Evolutionary conservation across 2,113 vertebrate species (phyloP), one percentile per base, ranked within the genome.

Genomic region (Paratilapia polleni): DNA sequence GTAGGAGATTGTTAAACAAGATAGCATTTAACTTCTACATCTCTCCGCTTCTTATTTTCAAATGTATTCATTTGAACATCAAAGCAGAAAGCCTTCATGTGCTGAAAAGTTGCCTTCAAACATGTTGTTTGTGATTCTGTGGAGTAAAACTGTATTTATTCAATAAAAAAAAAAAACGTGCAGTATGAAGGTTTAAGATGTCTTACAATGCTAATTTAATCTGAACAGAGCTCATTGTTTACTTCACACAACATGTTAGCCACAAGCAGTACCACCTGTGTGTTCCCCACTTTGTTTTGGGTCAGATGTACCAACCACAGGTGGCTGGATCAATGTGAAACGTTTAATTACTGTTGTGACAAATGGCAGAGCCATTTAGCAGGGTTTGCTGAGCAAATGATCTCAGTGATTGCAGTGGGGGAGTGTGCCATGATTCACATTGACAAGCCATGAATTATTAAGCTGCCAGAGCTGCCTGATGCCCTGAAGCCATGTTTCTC

Each of bases 381-480:
- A 3, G 75, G 66, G 63, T 90, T 87, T 78, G 84, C 85, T 54
- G 79, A 91, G 90, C 84, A 91, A 91, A 94, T 87, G 80, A 89
- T 85, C 88, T 76, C 31, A 8, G 68, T 68, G 87, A 87, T 93
- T 85, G 89, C 85, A 87, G 91, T 22, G 15, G 82, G 12, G 58
- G 59, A 80, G 76, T 20, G 60, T 85, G 84, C 80, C 64, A 34
- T 89, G 87, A 89, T 89, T 92, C 85, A 91, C 83, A 82, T 75
- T 68, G 91, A 93, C 90, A 87, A 87, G 86, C 70, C 87, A 85
- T 94, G 88, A 93, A 94, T 94, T 92, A 94, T 94, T 93, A 87
- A 94, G 82, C 43, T 56, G 54, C 73, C 58, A 60, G 68, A 87
- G 76, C 49, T 56, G 88, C 76, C 82, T 79, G 88, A 86, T 86